Conservation (phyloP, 2,888 invertebrate species). For the Phalera bucephala region DNA sequence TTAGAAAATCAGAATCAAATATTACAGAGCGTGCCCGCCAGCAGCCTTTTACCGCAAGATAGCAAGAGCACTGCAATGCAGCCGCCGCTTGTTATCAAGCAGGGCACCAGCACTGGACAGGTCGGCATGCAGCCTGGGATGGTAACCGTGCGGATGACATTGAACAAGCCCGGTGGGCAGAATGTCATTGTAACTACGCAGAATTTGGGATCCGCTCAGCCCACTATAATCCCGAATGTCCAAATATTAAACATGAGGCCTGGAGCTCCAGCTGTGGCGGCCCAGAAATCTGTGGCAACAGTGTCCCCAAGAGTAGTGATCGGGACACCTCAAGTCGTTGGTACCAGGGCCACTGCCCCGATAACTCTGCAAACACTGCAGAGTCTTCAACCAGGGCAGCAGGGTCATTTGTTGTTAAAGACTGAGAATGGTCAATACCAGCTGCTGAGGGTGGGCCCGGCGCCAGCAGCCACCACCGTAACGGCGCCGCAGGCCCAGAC, state of each 20-base stretch:
- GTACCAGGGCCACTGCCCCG: constrained; percentile 91
- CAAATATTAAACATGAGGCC: constrained; percentile 94
- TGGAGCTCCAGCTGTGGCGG: constrained; percentile 85
- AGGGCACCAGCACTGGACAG: too few species aligned
- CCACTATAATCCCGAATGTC: constrained; percentile 88
- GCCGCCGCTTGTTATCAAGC: constrained; percentile 76
- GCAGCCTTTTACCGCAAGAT: constrained; percentile 52
- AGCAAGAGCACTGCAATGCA: constrained; percentile 64
- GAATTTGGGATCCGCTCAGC: constrained; percentile 84
- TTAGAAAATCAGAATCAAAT: constrained; percentile 85
- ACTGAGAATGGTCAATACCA: too few species aligned
- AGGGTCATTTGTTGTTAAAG: too few species aligned
- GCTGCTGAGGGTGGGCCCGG: too few species aligned
- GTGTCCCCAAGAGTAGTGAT: constrained; percentile 93
- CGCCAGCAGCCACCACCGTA: constrained; percentile 82
- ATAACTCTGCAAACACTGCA: too few species aligned
- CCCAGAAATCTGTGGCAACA: constrained; percentile 89
- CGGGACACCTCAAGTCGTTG: constrained; percentile 91
- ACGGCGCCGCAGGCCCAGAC: too few species aligned
- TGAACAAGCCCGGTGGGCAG: constrained; percentile 83
- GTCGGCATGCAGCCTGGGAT: constrained; percentile 79
- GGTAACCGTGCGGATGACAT: constrained; percentile 85
- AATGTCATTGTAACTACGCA: constrained; percentile 82
- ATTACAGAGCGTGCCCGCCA: constrained; percentile 78
- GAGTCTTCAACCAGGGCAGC: too few species aligned